phyloP scores from a whole-genome alignment of 2,797 vertebrate species.

The Podargus strigoides region DNA sequence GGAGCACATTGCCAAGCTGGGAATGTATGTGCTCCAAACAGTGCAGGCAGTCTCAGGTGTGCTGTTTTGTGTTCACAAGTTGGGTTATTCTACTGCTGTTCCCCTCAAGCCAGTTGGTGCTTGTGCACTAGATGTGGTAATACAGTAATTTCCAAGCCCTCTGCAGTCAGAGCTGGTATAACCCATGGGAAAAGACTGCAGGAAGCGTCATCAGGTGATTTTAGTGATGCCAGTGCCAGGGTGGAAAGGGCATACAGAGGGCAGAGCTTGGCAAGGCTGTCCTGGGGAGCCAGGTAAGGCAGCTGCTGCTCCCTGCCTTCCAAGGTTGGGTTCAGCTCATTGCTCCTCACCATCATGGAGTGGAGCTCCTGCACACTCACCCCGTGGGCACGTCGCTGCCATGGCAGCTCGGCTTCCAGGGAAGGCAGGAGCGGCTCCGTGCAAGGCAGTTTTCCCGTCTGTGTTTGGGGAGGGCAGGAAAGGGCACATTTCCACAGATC shows the following conservation, averaged over 20 bases:
- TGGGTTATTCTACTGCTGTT: not conserved
- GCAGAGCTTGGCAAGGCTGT: not conserved
- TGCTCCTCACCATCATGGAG: fast-evolving
- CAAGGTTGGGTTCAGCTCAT: not conserved
- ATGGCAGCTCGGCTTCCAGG: not conserved
- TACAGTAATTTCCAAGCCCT: not conserved
- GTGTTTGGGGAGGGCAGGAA: not conserved
- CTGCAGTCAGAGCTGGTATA: not conserved
- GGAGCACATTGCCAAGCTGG: not conserved
- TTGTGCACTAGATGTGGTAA: not conserved
- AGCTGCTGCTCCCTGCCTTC: not conserved
- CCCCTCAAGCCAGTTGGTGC: not conserved
- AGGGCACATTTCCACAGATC: not conserved
- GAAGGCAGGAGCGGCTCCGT: not conserved
- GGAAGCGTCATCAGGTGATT: not conserved
- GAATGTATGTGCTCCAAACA: not conserved
- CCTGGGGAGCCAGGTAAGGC: not conserved
- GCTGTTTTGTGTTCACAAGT: not conserved
- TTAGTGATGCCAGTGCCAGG: not conserved
- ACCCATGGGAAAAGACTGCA: not conserved
- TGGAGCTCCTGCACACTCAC: not conserved
- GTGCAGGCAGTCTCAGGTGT: fast-evolving
- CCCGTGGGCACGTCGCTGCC: not conserved
- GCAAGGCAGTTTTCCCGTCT: not conserved
- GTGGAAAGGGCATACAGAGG: not conserved